Evolutionary conservation across 2,113 vertebrate species (phyloP), one percentile per base, ranked within the genome.

Genomic region (Aramus guarauna): DNA sequence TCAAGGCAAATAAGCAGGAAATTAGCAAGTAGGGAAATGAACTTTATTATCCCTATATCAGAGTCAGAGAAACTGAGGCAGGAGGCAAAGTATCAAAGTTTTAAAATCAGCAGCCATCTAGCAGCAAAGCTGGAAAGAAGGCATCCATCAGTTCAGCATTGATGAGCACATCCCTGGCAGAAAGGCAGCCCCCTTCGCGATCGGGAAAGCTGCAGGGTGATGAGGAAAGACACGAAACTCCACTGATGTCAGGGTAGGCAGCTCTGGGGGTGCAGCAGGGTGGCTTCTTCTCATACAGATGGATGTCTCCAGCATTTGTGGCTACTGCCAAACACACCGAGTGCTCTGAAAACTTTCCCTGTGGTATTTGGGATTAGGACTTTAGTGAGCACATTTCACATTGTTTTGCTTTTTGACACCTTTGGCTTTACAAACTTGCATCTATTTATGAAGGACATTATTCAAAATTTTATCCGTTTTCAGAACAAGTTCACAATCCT

Each of bases 41-140:
- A 76, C 18, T 67, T 71, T 90, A 52, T 77, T 82, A 36, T 36
- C 27, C 26, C 29, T 12, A 24, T 64, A 66, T 53, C 78, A 63
- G 32, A 81, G 29, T 47, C 39, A 53, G 84, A 67, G 87, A 97
- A 96, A 96, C 90, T 82, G 87, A 93, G 90, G 62, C 48, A 91
- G 15, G 19, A 95, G 36, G 64, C 21, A 77, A 84, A 81, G 11
- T 7, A 56, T 43, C 8, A 34, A 50, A 48, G 32, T 48, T 68
- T 60, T 30, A 72, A 88, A 90, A 76, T 62, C 24, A 87, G 48
- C 43, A 81, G 48, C 58, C 1, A 1, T 48, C 45, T 26, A 63
- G 34, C 26, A 74, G 52, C 21, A 62, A 34, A 77, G 41, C 55
- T 74, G 47, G 43, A 69, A 89, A 43, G 50, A 53, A 66, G 56